These are phyloP conservation scores for Beroe forskalii DNA, from an alignment of 37 sponge, comb jelly and placozoan species.

Conservation along the genomic window DNA sequence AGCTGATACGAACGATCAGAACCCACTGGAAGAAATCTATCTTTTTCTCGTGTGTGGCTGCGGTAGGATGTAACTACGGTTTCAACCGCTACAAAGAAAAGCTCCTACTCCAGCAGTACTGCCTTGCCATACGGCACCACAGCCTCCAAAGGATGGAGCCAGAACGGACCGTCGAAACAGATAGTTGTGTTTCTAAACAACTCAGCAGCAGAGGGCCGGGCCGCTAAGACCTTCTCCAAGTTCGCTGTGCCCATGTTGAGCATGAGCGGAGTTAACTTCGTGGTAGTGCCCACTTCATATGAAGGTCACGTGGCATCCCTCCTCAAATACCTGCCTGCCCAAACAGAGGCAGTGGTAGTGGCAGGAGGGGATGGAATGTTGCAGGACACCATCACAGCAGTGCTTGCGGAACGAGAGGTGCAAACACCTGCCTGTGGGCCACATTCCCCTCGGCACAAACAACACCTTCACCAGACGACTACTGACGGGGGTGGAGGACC, in stretches of 20 bases:
- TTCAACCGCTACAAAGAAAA: conserved; percentile 55
- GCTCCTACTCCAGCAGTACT: conserved; percentile 17
- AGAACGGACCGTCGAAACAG: background rate
- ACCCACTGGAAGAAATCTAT: conserved; percentile 60
- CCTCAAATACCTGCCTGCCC: conserved; percentile 29
- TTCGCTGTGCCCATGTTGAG: conserved; percentile 59
- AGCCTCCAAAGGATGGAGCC: background rate
- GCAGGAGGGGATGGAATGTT: conserved; percentile 57
- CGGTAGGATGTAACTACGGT: background rate
- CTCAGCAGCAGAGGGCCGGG: background rate
- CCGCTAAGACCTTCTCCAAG: conserved; percentile 34
- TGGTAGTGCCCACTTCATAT: conserved; percentile 56
- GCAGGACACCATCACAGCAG: conserved; percentile 46
- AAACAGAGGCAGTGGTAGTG: conserved; percentile 20
- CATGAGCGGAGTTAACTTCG: conserved; percentile 33
- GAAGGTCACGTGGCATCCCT: conserved; percentile 43
- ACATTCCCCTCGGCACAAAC: conserved; percentile 14
- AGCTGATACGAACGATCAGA: background rate
- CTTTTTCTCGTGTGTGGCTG: background rate
- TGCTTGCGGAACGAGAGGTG: background rate
- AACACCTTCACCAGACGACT: background rate
- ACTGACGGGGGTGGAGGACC: background rate
- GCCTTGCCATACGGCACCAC: conserved; percentile 2
- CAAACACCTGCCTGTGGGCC: conserved; percentile 14
- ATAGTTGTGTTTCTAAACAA: conserved; percentile 1